These are phyloP conservation scores for Platycercus adscitus DNA, from an alignment of 2,113 vertebrate species.

Conservation along the genomic window DNA sequence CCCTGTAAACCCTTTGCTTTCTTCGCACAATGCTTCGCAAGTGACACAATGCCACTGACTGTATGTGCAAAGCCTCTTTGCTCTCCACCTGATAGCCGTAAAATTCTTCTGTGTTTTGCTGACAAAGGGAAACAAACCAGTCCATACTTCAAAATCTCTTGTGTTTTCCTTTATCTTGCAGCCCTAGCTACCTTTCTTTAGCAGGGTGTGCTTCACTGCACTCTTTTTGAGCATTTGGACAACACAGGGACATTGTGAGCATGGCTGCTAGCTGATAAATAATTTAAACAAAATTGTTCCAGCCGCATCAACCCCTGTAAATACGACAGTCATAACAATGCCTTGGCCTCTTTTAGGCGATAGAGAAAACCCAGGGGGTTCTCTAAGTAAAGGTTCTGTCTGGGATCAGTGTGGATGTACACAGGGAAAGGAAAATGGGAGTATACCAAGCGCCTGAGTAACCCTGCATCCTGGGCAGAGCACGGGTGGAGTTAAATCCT, in stretches of 20 bases:
- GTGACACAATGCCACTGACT: neutral
- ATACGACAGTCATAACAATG: neutral
- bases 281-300: neutral
- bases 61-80: neutral
- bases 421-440: neutral
- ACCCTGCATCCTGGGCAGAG: neutral
- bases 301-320: neutral
- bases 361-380: neutral
- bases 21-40: accelerated
- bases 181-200: neutral
- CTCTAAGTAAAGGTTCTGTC: neutral
- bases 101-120: neutral
- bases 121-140: neutral
- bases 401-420: neutral
- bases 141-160: neutral
- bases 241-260: neutral
- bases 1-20: neutral
- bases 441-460: neutral
- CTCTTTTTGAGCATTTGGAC: neutral
- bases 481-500: neutral
- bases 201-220: neutral
- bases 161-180: neutral
- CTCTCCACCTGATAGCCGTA: neutral
- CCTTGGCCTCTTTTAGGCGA: neutral
- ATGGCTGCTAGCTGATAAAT: neutral